Percentiles rank a stretch among this genome's conserved stretches.
phyloP scores from a whole-genome alignment of 2,113 vertebrate species.

The Jaculus jaculus region DNA sequence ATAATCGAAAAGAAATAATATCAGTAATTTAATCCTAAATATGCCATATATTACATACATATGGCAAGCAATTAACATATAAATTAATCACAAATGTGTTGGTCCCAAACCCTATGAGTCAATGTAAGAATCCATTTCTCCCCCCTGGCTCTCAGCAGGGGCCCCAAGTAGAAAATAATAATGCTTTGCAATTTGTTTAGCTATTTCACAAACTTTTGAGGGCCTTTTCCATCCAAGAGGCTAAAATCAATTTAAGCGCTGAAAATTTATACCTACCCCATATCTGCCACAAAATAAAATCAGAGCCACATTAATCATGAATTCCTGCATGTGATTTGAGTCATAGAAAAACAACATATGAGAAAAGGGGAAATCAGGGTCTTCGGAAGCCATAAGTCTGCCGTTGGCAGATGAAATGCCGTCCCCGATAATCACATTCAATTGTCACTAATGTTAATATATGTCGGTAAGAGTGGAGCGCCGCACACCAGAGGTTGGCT shows the following conservation, averaged over 20 bases:
- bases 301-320: constrained; percentile 35
- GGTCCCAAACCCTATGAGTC: not conserved
- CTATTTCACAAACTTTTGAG: constrained; percentile 56
- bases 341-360: constrained; percentile 66
- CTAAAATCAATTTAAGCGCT: constrained; percentile 58
- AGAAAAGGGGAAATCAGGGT: constrained; percentile 41
- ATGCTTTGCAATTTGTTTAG: not conserved
- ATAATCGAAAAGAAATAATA: not conserved
- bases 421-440: constrained; percentile 72
- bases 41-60: not conserved
- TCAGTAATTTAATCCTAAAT: constrained; percentile 26
- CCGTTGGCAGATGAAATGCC: constrained; percentile 73
- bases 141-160: not conserved
- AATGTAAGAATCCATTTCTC: not conserved
- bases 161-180: constrained; percentile 24
- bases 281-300: constrained; percentile 41
- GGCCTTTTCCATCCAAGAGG: constrained; percentile 2
- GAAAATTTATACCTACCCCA: constrained; percentile 36
- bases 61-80: constrained; percentile 19
- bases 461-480: constrained; percentile 50
- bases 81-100: constrained; percentile 49
- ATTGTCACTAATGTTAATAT: constrained; percentile 80
- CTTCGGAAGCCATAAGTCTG: constrained; percentile 66
- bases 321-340: constrained; percentile 54
- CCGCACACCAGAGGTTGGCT: constrained; percentile 74